phyloP scores from a whole-genome alignment of 2,113 vertebrate species.

The Smithornis capensis region DNA sequence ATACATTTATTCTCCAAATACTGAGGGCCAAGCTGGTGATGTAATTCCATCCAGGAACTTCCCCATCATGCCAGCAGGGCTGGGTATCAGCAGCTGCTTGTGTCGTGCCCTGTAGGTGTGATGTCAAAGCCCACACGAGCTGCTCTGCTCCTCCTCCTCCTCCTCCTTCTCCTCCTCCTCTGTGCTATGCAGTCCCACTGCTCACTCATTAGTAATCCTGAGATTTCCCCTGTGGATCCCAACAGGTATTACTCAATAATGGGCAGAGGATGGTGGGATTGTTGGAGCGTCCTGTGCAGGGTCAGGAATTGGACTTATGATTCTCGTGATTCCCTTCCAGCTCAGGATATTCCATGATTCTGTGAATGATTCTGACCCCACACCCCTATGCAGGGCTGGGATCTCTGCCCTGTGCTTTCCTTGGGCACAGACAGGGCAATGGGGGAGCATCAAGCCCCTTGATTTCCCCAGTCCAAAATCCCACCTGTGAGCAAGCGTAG shows the following conservation, averaged over 20 bases:
- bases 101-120: fast-evolving
- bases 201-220: neutral
- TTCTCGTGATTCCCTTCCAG: neutral
- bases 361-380: neutral
- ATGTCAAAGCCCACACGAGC: neutral
- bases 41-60: neutral
- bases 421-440: neutral
- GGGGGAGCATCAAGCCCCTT: fast-evolving
- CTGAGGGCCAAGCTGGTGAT: neutral
- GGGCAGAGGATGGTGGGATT: neutral
- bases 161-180: neutral
- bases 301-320: neutral
- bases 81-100: neutral
- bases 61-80: neutral
- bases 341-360: neutral
- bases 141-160: neutral
- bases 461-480: neutral
- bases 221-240: neutral
- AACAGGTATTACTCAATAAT: neutral
- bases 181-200: neutral
- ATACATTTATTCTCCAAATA: neutral
- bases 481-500: fast-evolving
- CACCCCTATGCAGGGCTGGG: fast-evolving
- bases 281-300: neutral
- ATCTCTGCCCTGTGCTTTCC: neutral